Base-by-base conservation (phyloP, 2,888 invertebrate species). In the Neria commutata region DNA sequence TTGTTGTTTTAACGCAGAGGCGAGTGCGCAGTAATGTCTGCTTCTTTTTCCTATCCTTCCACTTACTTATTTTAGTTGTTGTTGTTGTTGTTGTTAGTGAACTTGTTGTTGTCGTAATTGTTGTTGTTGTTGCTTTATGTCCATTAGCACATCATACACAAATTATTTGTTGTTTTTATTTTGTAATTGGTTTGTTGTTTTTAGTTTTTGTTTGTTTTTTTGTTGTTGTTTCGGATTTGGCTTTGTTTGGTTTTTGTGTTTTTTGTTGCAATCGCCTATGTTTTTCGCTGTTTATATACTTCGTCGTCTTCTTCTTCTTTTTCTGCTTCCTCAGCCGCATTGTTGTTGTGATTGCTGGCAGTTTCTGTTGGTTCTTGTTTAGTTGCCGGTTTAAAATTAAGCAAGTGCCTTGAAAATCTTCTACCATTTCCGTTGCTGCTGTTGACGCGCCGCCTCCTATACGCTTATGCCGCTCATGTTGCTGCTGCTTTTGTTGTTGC, bases 61-160 rank as follows among this genome's bases (percentile, higher is more conserved):
- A n/a, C n/a, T n/a, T n/a, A n/a, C n/a, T n/a, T n/a, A n/a, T n/a
- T 29, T 56, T 45, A 42, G 34, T 29, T 50, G 37, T 48, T 61
- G 54, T 26, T 58, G 53, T 45, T 52, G 45, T 56, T 58, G 25
- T 52, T n/a, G n/a, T n/a, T n/a, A n/a, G n/a, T n/a, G n/a, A n/a
- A n/a, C 46, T 51, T 50, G 51, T 21, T 42, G 29, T 29, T 29
- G 29, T 34, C 52, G 58, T 54, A 46, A 34, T 47, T 50, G 42
- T 42, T 60, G 54, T 34, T 58, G 56, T 49, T 51, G 55, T 52
- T 54, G 23, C 42, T 47, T 51, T 46, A 48, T 60, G 45, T 55
- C 24, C 56, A 61, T 61, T 61, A 53, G 53, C 56, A 55, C 42
- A 16, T 49, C 40, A 56, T 56, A 52, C n/a, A n/a, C n/a, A n/a